Conservation (phyloP, 2,888 invertebrate species). For the Odontocolon sp. region DNA sequence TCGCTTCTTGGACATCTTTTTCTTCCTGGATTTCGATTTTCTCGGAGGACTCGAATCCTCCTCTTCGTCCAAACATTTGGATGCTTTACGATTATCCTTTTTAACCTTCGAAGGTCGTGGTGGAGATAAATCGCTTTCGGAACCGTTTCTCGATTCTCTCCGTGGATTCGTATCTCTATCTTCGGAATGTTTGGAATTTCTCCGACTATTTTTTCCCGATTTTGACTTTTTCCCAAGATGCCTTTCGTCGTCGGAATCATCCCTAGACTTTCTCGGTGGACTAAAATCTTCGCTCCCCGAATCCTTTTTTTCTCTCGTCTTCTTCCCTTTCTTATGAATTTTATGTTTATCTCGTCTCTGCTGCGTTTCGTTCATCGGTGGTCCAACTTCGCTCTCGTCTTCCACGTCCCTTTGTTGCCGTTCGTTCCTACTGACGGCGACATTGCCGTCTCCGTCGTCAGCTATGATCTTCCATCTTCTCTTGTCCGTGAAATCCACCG, state of each 20-base stretch:
- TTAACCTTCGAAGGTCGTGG: not conserved
- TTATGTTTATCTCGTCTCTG: slow-evolving; percentile 6
- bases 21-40: not conserved
- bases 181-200: slow-evolving; percentile 31
- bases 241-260: slow-evolving; percentile 44
- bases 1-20: slow-evolving; percentile 10
- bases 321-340: slow-evolving; percentile 22
- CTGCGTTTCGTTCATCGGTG: slow-evolving; percentile 14
- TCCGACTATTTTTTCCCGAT: not conserved
- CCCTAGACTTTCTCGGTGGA: slow-evolving; percentile 62
- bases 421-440: slow-evolving; percentile 61
- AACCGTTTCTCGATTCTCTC: slow-evolving; percentile 23
- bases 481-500: slow-evolving; percentile 73
- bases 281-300: slow-evolving; percentile 54
- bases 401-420: not conserved
- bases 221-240: no score
- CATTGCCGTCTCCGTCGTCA: slow-evolving; percentile 72
- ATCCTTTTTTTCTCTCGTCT: slow-evolving; percentile 20
- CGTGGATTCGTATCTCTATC: slow-evolving; percentile 59
- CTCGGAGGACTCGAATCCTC: not conserved
- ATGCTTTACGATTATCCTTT: not conserved
- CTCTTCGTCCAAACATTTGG: not conserved
- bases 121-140: slow-evolving; percentile 29
- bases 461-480: slow-evolving; percentile 79
- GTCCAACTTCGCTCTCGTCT: slow-evolving; percentile 65